Percentiles rank a stretch among this genome's conserved stretches.
phyloP scores from a whole-genome alignment of 1,140 invertebrate genomes.

The Limonius californicus region DNA sequence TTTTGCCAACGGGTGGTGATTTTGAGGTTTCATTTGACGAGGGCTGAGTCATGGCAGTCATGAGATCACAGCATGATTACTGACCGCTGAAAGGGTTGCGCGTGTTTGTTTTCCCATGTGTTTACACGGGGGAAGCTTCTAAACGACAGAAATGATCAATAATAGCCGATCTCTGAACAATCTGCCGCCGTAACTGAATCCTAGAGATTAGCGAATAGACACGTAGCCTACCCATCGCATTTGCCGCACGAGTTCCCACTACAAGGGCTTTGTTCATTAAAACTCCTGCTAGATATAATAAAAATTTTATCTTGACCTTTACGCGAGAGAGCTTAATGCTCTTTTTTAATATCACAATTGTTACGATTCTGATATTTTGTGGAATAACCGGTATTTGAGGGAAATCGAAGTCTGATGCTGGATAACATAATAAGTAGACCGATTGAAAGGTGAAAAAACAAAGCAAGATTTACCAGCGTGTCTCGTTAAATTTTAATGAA shows the following conservation, averaged over 20 bases:
- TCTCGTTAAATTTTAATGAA: no score
- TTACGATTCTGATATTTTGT: no score
- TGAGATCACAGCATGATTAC: constrained; percentile 9
- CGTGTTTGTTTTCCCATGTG: constrained; percentile 30
- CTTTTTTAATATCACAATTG: no score
- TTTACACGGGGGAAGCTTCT: constrained; percentile 19
- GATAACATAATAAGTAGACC: no score
- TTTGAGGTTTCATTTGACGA: constrained; percentile 12
- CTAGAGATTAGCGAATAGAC: constrained; percentile 27
- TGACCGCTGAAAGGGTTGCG: constrained; percentile 30
- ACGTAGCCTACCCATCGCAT: constrained; percentile 15
- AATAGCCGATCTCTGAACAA: constrained; percentile 22
- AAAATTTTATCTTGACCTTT: no score
- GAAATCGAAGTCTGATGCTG: no score
- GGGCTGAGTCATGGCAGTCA: constrained; percentile 11
- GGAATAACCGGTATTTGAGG: no score
- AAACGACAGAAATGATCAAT: constrained; percentile 31
- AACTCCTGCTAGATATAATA: background rate
- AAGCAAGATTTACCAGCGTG: no score
- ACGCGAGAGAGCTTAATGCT: no score
- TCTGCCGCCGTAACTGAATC: constrained; percentile 19
- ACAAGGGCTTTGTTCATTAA: background rate
- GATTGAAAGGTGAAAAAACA: no score
- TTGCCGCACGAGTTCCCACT: background rate
- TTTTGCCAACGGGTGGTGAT: background rate